Evolutionary conservation across 2,888 invertebrate species (phyloP).

Genomic region (Drosophila differens): DNA sequence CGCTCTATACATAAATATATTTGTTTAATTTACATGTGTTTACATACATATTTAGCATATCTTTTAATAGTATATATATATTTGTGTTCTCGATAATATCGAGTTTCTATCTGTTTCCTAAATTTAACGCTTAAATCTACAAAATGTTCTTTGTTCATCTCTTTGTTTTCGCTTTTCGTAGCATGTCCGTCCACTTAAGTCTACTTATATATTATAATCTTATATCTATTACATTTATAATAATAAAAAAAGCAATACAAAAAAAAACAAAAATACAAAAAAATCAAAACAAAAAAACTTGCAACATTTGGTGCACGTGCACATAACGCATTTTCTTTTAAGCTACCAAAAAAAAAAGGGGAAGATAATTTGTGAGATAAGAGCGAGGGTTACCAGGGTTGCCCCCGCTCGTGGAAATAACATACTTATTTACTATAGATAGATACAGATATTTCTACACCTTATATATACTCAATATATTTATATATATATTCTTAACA

Average conservation of each 20-base stretch:
- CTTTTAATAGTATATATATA: not conserved
- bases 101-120: not conserved
- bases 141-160: not conserved
- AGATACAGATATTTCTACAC: too few relatives aligned
- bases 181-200: not conserved
- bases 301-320: not conserved
- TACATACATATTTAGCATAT: not conserved
- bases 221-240: not conserved
- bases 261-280: not conserved
- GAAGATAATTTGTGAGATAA: not conserved
- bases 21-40: not conserved
- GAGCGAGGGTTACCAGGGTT: not conserved
- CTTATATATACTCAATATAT: not conserved
- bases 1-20: not conserved
- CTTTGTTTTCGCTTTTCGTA: not conserved
- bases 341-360: not conserved
- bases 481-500: not conserved
- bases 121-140: not conserved
- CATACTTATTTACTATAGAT: not conserved
- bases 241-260: not conserved
- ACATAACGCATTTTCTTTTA: not conserved
- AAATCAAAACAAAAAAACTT: not conserved
- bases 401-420: not conserved
- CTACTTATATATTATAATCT: not conserved
- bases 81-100: not conserved